Base-by-base conservation (phyloP, 2,888 invertebrate genomes). In the Papilio gigon region DNA sequence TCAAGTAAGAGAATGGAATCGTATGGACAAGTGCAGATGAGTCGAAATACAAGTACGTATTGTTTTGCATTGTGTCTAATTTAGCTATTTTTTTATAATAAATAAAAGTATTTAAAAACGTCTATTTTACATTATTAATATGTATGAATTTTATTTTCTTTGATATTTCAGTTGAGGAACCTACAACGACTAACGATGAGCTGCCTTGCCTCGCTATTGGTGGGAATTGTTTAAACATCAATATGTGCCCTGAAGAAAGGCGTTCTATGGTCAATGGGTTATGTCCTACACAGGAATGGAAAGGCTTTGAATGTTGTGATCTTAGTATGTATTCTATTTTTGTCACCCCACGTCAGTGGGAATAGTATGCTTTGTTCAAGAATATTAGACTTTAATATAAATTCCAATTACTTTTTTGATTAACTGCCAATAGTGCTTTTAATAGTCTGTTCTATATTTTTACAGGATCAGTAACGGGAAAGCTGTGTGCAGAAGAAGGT, bases 391-490 rank as follows among this genome's bases (percentile, higher is more conserved):
- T 44, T 44, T 8, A 20, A 44, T 9, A 20, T 42, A 2, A 6
- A 8, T 6, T 4, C 17, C 6, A n/a, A n/a, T n/a, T n/a, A n/a
- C n/a, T n/a, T n/a, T 5, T 42, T 8, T 17, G 17, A 17, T 17
- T 4, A 8, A 42, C 17, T 2, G 17, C 8, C 17, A 2, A 8
- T 40, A n/a, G n/a, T n/a, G 4, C n/a, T 3, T 35, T 40, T 14
- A 1, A n/a, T n/a, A 4, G 9, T 37, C 3, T 4, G 14, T 40
- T 42, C 4, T 44, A 20, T 53, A n/a, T 14, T 27, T 20, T 47
- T 47, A 30, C n/a, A 53, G 53, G 53, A n/a, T 53, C 53, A 27
- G 6, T n/a, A 27, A 53, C 53, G n/a, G 53, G 53, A n/a, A 8
- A 14, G 1, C 1, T 4, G 8, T 53, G 53, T 6, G 12, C n/a